phyloP scores from a whole-genome alignment of 2,888 invertebrate genomes.

The Acanthacorydalis orientalis region DNA sequence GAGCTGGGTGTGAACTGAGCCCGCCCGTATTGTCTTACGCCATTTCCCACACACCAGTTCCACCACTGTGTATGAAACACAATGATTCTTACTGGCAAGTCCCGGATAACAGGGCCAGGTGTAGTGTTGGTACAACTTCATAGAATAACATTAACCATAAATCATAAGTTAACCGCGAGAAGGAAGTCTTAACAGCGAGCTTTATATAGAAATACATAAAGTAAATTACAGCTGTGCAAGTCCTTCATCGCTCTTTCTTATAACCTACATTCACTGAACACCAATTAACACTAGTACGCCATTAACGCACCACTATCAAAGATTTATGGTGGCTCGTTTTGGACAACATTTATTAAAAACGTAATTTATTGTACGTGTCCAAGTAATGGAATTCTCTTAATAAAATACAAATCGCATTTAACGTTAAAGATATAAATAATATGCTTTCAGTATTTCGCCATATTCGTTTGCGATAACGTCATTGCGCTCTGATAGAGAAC shows the following conservation, averaged over 20 bases:
- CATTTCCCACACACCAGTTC: constrained; percentile 2
- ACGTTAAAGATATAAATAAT: no score
- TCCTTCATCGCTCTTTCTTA: neutral
- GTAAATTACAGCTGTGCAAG: neutral
- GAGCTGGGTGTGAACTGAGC: constrained; percentile 20
- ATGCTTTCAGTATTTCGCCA: no score
- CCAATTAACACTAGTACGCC: constrained; percentile 4
- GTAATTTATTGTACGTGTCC: neutral
- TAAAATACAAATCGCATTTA: no score
- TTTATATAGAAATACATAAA: neutral
- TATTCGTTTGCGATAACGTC: no score
- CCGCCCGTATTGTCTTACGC: constrained; percentile 19
- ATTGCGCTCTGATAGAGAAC: no score
- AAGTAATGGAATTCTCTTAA: no score
- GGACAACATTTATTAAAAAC: constrained; percentile 2
- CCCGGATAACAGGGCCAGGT: constrained; percentile 17
- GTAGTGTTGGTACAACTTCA: constrained; percentile 13
- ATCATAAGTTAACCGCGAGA: constrained; percentile 11
- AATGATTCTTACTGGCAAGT: constrained; percentile 21
- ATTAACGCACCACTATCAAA: constrained; percentile 1
- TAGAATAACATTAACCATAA: constrained; percentile 18
- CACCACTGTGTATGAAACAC: constrained; percentile 11
- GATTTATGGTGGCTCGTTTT: neutral
- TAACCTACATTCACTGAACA: constrained; percentile 1
- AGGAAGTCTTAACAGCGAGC: no score